Conservation (phyloP, 2,888 invertebrate species). For the Drosophila borealis region DNA sequence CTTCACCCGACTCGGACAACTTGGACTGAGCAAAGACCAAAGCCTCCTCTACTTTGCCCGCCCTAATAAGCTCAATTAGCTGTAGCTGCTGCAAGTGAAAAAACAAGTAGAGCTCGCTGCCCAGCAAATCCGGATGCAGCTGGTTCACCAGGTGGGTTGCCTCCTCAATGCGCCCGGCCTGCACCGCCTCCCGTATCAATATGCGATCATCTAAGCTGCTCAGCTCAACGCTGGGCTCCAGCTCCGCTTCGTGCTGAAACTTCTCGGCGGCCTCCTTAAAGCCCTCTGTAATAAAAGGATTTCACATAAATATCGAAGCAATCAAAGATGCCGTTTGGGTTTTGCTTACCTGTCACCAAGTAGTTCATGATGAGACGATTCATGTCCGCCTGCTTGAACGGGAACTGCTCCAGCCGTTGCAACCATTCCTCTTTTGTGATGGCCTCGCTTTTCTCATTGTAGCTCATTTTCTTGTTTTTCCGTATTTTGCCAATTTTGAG, state of each 20-base stretch:
- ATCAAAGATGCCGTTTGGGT: not conserved
- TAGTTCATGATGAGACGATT: slow-evolving; percentile 99
- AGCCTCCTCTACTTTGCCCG: slow-evolving; percentile 93
- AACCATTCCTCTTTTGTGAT: slow-evolving; percentile 85
- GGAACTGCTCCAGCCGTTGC: slow-evolving; percentile 85
- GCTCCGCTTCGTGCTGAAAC: slow-evolving; percentile 97
- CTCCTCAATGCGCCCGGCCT: slow-evolving; percentile 95
- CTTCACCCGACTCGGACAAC: slow-evolving; percentile 93
- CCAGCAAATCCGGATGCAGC: slow-evolving; percentile 96
- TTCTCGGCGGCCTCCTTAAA: slow-evolving; percentile 99
- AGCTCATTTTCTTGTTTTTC: slow-evolving; percentile 84
- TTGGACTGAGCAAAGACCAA: slow-evolving; percentile 94
- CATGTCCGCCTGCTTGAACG: slow-evolving; percentile 96
- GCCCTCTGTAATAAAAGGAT: slow-evolving; percentile 88
- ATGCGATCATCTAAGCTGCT: slow-evolving; percentile 96
- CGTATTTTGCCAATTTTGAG: slow-evolving; percentile 84
- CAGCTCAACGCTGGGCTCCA: slow-evolving; percentile 91
- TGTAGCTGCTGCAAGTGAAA: slow-evolving; percentile 92
- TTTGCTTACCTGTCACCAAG: slow-evolving; percentile 93
- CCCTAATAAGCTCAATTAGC: slow-evolving; percentile 85
- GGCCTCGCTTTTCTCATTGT: slow-evolving; percentile 83
- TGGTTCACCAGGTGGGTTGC: slow-evolving; percentile 97
- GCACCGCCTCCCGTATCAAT: slow-evolving; percentile 96
- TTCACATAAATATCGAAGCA: slow-evolving; percentile 1
- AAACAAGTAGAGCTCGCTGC: slow-evolving; percentile 97